A percentile compares a stretch with the other conserved stretches of the same genome.
Evolutionary conservation across 2,113 vertebrate genomes (phyloP).

Genomic region (Cochlearius cochlearius): DNA sequence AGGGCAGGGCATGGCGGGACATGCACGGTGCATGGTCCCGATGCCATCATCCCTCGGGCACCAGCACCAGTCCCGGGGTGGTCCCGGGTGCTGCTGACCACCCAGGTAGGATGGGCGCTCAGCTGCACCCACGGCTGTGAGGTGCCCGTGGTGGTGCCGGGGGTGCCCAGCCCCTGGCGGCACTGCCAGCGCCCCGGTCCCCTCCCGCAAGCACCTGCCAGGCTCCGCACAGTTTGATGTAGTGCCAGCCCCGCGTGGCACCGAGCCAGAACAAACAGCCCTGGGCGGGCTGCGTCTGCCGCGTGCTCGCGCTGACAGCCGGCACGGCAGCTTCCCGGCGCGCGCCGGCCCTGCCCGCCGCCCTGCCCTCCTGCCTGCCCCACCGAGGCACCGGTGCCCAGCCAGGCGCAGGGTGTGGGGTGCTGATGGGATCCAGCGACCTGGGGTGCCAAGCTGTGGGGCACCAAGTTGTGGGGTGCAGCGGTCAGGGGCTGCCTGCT

Average conservation of each 20-base stretch:
- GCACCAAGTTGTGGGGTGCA: not conserved
- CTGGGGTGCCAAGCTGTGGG: not conserved
- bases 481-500: accelerated
- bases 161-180: not conserved
- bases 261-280: constrained; percentile 62
- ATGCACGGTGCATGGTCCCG: accelerated
- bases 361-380: not conserved
- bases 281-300: constrained; percentile 62
- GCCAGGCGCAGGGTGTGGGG: not conserved
- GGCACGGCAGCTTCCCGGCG: not conserved
- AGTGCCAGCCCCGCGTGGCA: constrained; percentile 50
- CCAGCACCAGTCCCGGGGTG: accelerated
- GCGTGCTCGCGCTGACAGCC: constrained; percentile 6
- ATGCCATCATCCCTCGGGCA: not conserved
- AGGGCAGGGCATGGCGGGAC: not conserved
- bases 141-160: accelerated
- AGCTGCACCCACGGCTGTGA: not conserved
- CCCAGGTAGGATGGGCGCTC: not conserved
- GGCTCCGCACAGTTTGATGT: constrained; percentile 19
- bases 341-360: not conserved
- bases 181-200: not conserved
- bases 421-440: accelerated
- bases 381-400: not conserved
- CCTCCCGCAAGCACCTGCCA: constrained; percentile 31
- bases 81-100: accelerated